A percentile compares a stretch with the other conserved stretches of the same genome.
These are phyloP conservation scores for Pollenia labialis DNA, from an alignment of 2,888 invertebrate species.

Conservation along the genomic window DNA sequence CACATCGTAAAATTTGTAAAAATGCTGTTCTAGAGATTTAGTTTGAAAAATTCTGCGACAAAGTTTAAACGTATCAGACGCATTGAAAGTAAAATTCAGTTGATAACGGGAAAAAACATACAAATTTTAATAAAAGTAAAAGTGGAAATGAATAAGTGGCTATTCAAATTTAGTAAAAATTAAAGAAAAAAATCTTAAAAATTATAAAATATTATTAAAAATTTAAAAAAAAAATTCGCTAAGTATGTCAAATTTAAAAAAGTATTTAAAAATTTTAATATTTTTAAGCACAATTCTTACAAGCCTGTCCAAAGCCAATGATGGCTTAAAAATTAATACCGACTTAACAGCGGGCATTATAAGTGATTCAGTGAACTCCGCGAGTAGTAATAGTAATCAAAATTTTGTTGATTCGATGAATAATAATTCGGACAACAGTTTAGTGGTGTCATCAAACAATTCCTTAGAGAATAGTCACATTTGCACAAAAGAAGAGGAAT, in stretches of 20 bases:
- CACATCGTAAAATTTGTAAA: conserved; percentile 58
- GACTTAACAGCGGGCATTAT: conserved; percentile 72
- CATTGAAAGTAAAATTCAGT: conserved; percentile 23
- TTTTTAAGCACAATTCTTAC: conserved; percentile 35
- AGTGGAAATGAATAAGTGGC: conserved; percentile 37
- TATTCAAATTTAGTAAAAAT: conserved; percentile 11
- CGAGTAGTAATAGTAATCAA: conserved; percentile 52
- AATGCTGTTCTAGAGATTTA: conserved; percentile 56
- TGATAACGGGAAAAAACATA: conserved; percentile 36
- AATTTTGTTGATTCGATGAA: conserved; percentile 34
- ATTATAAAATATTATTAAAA: neutral
- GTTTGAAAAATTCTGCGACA: conserved; percentile 62
- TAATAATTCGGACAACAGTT: conserved; percentile 1
- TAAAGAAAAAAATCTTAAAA: conserved; percentile 2
- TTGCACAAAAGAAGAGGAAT: conserved; percentile 84
- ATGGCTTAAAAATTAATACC: conserved; percentile 74
- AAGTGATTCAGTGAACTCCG: conserved; percentile 50
- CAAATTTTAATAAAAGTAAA: conserved; percentile 46
- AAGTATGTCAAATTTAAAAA: conserved; percentile 37
- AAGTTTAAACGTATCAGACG: conserved; percentile 66
- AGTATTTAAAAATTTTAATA: conserved; percentile 65
- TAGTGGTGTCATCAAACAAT: neutral
- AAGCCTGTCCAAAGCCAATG: conserved; percentile 44
- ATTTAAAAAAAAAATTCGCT: neutral
- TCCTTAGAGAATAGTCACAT: conserved; percentile 76